phyloP scores from a whole-genome alignment of 2,113 vertebrate genomes.

The Cercocebus atys region DNA sequence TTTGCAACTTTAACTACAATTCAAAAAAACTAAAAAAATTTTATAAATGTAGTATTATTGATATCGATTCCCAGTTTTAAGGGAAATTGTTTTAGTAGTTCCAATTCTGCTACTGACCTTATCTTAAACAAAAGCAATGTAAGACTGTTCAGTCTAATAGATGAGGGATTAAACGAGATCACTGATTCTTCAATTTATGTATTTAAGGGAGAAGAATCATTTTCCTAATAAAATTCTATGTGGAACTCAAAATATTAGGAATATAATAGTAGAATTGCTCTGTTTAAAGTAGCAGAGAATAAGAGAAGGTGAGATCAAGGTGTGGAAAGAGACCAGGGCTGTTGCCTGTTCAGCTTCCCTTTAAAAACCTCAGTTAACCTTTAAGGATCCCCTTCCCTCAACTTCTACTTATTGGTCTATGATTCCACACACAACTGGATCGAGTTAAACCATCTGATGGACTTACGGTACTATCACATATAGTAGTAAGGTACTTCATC shows the following conservation, averaged over 20 bases:
- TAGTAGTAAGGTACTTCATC: background rate
- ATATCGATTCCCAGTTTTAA: background rate
- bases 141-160: background rate
- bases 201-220: background rate
- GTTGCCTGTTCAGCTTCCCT: background rate
- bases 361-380: background rate
- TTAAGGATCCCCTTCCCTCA: background rate
- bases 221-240: background rate
- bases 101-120: constrained; percentile 20
- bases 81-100: background rate
- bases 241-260: background rate
- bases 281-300: background rate
- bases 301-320: background rate
- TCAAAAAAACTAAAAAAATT: background rate
- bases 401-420: background rate
- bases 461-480: background rate
- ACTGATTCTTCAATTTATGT: background rate
- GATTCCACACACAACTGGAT: background rate
- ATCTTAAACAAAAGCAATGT: background rate
- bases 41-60: background rate
- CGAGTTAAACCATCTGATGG: background rate
- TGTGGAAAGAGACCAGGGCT: background rate
- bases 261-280: background rate
- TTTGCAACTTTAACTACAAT: background rate
- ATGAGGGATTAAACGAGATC: background rate